These are phyloP conservation scores for Drosophila birchii DNA, from an alignment of 2,888 invertebrate species.

Conservation along the genomic window DNA sequence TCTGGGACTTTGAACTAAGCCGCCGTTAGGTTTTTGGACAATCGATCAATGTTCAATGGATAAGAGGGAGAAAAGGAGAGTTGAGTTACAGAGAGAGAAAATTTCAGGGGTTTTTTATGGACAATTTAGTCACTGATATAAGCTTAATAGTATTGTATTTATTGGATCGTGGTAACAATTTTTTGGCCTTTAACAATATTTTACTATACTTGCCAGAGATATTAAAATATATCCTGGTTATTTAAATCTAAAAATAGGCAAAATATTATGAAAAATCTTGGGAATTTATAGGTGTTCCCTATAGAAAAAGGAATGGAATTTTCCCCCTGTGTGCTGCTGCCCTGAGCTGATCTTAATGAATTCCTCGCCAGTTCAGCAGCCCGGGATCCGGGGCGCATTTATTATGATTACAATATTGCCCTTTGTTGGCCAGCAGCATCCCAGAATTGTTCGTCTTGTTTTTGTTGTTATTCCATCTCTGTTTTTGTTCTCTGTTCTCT, in stretches of 20 bases:
- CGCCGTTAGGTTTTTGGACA: slow-evolving; percentile 71
- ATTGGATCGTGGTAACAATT: neutral
- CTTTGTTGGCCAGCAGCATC: slow-evolving; percentile 68
- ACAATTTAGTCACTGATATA: no score
- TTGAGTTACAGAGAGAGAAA: slow-evolving; percentile 1
- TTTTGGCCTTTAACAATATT: neutral
- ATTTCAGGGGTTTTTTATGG: no score
- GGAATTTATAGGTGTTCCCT: neutral
- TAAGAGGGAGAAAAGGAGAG: slow-evolving; percentile 7
- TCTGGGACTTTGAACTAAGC: slow-evolving; percentile 73
- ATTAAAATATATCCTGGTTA: fast-evolving
- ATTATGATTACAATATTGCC: slow-evolving; percentile 79
- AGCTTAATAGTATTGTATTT: neutral
- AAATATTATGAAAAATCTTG: neutral
- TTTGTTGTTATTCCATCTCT: slow-evolving; percentile 31
- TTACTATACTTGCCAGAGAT: neutral
- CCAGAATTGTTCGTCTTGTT: slow-evolving; percentile 26
- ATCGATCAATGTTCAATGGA: slow-evolving; percentile 72
- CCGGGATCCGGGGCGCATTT: slow-evolving; percentile 64
- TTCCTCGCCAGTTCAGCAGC: slow-evolving; percentile 53
- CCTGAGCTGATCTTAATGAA: slow-evolving; percentile 63
- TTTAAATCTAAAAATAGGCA: neutral
- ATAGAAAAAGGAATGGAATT: neutral
- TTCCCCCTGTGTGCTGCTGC: slow-evolving; percentile 3
- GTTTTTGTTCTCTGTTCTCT: slow-evolving; percentile 30